Conservation (phyloP, 2,113 vertebrate species). For the Triplophysa rosa region DNA sequence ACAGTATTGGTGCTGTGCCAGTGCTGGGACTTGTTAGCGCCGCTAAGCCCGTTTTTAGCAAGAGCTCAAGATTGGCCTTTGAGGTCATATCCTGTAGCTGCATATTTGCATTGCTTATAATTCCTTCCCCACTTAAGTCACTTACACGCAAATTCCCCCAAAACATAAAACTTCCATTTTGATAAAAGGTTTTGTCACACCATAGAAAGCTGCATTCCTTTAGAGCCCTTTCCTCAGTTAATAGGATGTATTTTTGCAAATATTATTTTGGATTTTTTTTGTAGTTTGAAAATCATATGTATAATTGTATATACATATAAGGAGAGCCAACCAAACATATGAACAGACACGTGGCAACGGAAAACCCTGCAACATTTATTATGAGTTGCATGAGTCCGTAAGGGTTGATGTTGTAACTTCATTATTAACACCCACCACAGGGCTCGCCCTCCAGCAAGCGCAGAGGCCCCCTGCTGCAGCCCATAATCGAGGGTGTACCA, state of each 20-base stretch:
- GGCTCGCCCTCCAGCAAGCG: constrained; percentile 98
- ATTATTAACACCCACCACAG: constrained; percentile 86
- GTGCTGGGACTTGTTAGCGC: constrained; percentile 17
- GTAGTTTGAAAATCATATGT: too few relatives aligned
- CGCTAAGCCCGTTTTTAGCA: constrained; percentile 50
- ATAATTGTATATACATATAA: too few relatives aligned
- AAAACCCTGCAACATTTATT: neutral
- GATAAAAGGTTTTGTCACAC: too few relatives aligned
- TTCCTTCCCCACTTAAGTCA: neutral
- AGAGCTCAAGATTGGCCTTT: constrained; percentile 45
- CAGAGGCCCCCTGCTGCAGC: constrained; percentile 97
- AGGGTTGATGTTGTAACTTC: constrained; percentile 72
- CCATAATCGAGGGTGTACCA: constrained; percentile 98
- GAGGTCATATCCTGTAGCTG: constrained; percentile 40
- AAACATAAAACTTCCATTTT: too few relatives aligned
- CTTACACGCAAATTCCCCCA: too few relatives aligned
- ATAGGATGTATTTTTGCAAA: neutral
- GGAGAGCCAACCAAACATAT: neutral
- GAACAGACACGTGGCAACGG: neutral
- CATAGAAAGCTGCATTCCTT: too few relatives aligned
- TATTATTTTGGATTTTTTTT: neutral
- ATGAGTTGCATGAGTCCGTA: neutral
- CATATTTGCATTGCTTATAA: constrained; percentile 12
- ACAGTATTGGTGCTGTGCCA: constrained; percentile 1
- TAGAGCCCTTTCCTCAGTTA: too few relatives aligned